Evolutionary conservation across 2,888 invertebrate genomes (phyloP).

Genomic region (Caenorhabditis imperialis): DNA sequence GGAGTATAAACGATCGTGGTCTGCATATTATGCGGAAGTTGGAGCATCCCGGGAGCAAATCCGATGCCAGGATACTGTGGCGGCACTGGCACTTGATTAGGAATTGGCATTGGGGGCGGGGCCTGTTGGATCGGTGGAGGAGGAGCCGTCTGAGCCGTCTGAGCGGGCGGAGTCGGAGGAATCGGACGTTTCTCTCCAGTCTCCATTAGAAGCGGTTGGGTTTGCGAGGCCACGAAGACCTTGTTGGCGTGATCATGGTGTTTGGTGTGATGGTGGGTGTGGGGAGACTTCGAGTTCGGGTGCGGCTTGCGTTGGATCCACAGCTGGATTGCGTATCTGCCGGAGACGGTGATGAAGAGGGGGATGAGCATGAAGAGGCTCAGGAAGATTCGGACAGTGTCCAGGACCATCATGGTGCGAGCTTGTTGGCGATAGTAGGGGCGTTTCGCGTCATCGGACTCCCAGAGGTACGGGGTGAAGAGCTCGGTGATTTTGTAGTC

Average conservation of each 20-base stretch:
- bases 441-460: constrained; percentile 21
- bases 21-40: constrained; percentile 47
- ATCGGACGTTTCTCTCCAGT: constrained; percentile 25
- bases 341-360: constrained; percentile 29
- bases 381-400: constrained; percentile 36
- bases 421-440: constrained; percentile 30
- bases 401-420: constrained; percentile 27
- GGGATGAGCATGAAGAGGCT: constrained; percentile 21
- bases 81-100: constrained; percentile 24
- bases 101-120: constrained; percentile 8
- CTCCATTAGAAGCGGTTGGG: constrained; percentile 36
- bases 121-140: constrained; percentile 9
- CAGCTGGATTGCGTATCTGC: constrained; percentile 13
- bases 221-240: constrained; percentile 41
- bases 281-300: constrained; percentile 9
- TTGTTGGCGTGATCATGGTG: constrained; percentile 10
- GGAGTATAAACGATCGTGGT: constrained; percentile 55
- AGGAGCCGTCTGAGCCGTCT: background rate
- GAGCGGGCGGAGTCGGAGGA: constrained; percentile 29
- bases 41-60: constrained; percentile 50
- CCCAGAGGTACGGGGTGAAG: constrained; percentile 52
- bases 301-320: constrained; percentile 28
- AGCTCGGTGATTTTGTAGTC: constrained; percentile 39
- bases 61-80: constrained; percentile 31
- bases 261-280: background rate